Evolutionary conservation across 1,140 invertebrate genomes (phyloP), one percentile per base, ranked within the genome.

Genomic region (Artemia franciscana): DNA sequence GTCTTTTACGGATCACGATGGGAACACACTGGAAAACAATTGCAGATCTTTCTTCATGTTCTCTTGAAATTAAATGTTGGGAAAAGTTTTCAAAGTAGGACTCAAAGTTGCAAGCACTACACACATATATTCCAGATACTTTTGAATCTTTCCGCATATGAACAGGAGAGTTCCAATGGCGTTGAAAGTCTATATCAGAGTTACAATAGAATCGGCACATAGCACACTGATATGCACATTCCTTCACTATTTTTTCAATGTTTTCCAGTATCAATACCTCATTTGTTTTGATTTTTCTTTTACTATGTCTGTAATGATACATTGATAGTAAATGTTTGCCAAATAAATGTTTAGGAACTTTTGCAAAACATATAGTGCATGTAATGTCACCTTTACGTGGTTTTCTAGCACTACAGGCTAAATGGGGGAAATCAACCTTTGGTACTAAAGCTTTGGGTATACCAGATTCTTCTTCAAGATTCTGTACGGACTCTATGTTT

Each of bases 171-270:
- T 75, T 74, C 82, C 88, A 86, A 69, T 91, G 88, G 9, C 75
- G 73, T 68, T 85, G 73, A 68, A 90, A 87, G 58, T 80, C 76
- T 23, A 79, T 74, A 24, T 83, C 77, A 59, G 80, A 82, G 70
- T 90, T 89, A 66, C 83, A 85, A 72, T 88, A 91, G 72, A 87
- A 91, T 57, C 80, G 80, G 72, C 88, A 92, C 1, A 83, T 75
- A 23, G 78, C 78, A 69, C 88, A 92, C 70, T 89, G 87, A 69
- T 84, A 91, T 0, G 85, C 85, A 62, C 84, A 83, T 66, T 88
- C 82, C 28, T 80, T 76, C 1, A 88, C 81, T 66, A 89, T 82
- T 64, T 80, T 80, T 60, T 76, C 78, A 69, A 88, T 86, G 71
- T 90, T 85, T 57, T 82, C 78, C 24, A 88, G 73, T 56, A 89